Percentiles rank a stretch among this genome's conserved stretches.
Evolutionary conservation across 2,113 vertebrate genomes (phyloP).

Genomic region (Brachypodius melanocephalos): DNA sequence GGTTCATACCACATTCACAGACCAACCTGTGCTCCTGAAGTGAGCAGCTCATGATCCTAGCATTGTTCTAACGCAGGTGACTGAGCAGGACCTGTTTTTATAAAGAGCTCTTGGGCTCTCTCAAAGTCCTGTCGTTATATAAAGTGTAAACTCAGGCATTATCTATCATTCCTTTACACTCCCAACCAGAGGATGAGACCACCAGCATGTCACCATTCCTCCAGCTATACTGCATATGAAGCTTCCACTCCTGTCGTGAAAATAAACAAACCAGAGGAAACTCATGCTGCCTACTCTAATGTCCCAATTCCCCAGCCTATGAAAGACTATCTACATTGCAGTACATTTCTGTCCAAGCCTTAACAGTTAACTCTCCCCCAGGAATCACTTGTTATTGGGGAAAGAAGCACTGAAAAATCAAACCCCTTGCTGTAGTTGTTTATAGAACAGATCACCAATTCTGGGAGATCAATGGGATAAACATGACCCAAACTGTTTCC

Average conservation of each 20-base stretch:
- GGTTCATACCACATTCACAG: background rate
- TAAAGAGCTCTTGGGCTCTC: background rate
- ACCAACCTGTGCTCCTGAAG: background rate
- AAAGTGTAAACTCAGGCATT: background rate
- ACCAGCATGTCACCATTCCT: background rate
- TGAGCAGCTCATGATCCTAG: background rate
- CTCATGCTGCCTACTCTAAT: background rate
- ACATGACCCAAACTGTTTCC: background rate
- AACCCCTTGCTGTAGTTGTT: background rate
- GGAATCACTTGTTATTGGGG: background rate
- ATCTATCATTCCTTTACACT: background rate
- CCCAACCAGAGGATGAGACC: background rate
- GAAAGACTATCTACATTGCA: background rate
- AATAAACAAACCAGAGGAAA: constrained; percentile 27
- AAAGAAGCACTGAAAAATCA: constrained; percentile 12
- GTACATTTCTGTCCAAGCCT: background rate
- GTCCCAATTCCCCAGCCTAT: background rate
- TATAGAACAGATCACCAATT: background rate
- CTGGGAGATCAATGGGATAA: constrained; percentile 17
- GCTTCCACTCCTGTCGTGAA: background rate
- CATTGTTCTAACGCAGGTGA: rapidly evolving
- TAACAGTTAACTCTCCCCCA: background rate
- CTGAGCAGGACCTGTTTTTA: background rate
- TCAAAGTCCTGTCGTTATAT: background rate
- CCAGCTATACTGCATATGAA: background rate